Conservation (phyloP, 2,888 invertebrate species). For the Agrilus biguttatus region DNA sequence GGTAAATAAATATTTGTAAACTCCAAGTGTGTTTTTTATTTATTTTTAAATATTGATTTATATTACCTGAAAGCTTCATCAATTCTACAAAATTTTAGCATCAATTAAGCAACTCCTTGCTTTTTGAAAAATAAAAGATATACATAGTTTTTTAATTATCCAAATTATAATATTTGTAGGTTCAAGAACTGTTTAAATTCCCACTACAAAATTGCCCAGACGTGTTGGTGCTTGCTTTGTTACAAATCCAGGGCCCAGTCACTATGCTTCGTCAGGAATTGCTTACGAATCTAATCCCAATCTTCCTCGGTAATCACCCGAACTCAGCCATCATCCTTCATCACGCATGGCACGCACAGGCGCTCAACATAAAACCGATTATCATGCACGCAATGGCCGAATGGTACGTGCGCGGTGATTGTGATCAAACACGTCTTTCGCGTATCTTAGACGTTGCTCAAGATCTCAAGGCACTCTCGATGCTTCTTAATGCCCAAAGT, state of each 20-base stretch:
- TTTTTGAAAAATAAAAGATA: no score
- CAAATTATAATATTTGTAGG: constrained; percentile 29
- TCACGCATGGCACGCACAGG: constrained; percentile 84
- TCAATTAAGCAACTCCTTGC: no score
- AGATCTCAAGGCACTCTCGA: constrained; percentile 81
- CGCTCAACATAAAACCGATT: constrained; percentile 51
- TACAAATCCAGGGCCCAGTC: constrained; percentile 74
- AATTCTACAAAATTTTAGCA: no score
- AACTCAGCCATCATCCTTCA: constrained; percentile 94
- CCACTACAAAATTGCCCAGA: constrained; percentile 92
- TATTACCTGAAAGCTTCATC: no score
- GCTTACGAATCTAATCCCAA: constrained; percentile 74
- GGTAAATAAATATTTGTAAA: no score
- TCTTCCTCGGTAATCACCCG: constrained; percentile 89
- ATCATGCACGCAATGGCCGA: constrained; percentile 97
- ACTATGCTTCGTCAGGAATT: constrained; percentile 73
- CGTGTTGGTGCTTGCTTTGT: constrained; percentile 72
- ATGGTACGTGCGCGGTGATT: constrained; percentile 86
- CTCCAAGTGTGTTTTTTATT: no score
- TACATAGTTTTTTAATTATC: constrained; percentile 38
- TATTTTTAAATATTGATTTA: no score
- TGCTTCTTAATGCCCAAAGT: constrained; percentile 71
- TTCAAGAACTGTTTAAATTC: constrained; percentile 81
- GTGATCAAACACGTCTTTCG: constrained; percentile 85
- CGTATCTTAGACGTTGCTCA: constrained; percentile 94